Evolutionary conservation across 2,113 vertebrate species (phyloP).

Genomic region (Trichechus manatus): DNA sequence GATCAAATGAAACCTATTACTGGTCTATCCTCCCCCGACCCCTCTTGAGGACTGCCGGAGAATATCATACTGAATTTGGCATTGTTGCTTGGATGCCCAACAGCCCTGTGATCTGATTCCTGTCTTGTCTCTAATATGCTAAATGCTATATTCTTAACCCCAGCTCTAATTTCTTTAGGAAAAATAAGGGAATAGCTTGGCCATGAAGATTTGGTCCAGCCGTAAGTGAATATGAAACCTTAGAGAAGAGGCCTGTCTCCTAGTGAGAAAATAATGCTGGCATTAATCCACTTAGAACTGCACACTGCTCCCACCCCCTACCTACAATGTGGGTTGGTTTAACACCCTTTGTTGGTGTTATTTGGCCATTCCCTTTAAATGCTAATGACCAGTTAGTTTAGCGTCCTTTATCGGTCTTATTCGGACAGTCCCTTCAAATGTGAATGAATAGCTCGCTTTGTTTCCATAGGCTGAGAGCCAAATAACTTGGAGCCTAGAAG

Average conservation of each 20-base stretch:
- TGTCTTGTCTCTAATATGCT: background rate
- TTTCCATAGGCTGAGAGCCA: conserved; percentile 80
- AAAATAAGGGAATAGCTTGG: conserved; percentile 24
- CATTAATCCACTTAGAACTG: conserved; percentile 79
- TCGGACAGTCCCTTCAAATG: conserved; percentile 80
- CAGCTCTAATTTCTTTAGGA: conserved; percentile 30
- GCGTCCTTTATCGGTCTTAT: conserved; percentile 84
- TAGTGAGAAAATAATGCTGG: conserved; percentile 78
- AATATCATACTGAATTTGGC: background rate
- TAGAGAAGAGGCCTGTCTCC: conserved; percentile 29
- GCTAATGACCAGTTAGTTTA: conserved; percentile 84
- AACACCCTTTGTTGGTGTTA: conserved; percentile 82
- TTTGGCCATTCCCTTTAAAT: conserved; percentile 83
- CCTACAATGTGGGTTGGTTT: conserved; percentile 79
- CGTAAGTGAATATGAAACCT: conserved; percentile 57
- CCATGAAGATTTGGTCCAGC: conserved; percentile 50
- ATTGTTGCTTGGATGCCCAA: background rate
- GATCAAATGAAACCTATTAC: background rate
- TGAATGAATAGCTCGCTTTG: conserved; percentile 84
- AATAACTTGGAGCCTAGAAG: conserved; percentile 82
- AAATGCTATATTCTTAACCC: conserved; percentile 21
- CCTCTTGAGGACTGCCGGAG: background rate
- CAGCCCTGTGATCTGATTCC: background rate
- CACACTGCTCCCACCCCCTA: conserved; percentile 51
- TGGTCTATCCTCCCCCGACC: background rate